Evolutionary conservation across 37 sponge, comb jelly and placozoan genomes (phyloP), one percentile per base, ranked within the genome.

Genomic region (Hexactinellida sp.): DNA sequence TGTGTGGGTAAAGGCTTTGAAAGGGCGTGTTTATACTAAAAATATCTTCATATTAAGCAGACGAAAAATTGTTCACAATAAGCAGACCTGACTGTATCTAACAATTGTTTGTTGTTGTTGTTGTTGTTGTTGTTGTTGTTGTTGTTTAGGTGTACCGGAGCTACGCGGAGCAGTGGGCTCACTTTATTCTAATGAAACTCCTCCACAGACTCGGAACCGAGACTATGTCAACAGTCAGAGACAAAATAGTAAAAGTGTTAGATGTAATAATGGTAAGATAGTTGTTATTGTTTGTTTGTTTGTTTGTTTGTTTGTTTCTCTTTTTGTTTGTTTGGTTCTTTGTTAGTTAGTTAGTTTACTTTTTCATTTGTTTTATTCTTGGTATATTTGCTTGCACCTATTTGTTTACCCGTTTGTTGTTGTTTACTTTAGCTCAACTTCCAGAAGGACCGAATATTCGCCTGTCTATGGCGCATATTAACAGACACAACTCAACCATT

Each of bases 381-480:
- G 16, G 52, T 47, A 19, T 47, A 16, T 47, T 47, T 19, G 52
- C 16, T 47, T 47, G 52, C 16, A 19, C 16, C 13, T 47, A 19
- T 47, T 19, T 16, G 9, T 47, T n/a, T n/a, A n/a, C n/a, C n/a
- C n/a, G n/a, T n/a, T n/a, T n/a, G n/a, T n/a, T n/a, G n/a, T n/a
- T n/a, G n/a, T n/a, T n/a, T n/a, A n/a, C n/a, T 41, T 41, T 41
- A 63, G 76, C 76, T 63, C 28, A n/a, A 63, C 76, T 63, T 63
- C 13, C 19, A 63, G 3, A 63, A 63, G 34, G 28, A n/a, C 5
- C 21, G 21, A 7, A 28, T 63, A 23, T 63, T 63, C 76, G 13
- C 76, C 76, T 7, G 30, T 63, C 13, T 63, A n/a, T 63, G 76
- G 76, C 76, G 76, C 34, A 63, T 63, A 10, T 28, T 63, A 63